A percentile compares a stretch with the other conserved stretches of the same genome.
Evolutionary conservation across 2,888 invertebrate genomes (phyloP).

Genomic region (Drosophila meridiana): DNA sequence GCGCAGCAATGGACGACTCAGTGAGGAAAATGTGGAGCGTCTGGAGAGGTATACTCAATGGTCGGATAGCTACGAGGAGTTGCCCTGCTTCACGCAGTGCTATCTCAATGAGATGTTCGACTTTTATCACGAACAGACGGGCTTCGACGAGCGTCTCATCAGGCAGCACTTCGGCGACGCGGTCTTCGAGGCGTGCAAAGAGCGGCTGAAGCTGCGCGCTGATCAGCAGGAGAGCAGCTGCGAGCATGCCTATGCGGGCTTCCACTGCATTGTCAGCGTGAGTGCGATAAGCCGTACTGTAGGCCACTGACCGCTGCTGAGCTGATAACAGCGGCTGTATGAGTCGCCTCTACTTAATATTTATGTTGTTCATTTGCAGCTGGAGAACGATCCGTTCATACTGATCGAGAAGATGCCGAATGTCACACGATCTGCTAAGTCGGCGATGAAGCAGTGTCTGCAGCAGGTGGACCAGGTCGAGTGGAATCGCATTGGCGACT

Average conservation of each 20-base stretch:
- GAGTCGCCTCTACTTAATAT: neutral
- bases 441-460: slow-evolving; percentile 79
- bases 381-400: slow-evolving; percentile 80
- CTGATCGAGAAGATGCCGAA: slow-evolving; percentile 75
- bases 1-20: slow-evolving; percentile 71
- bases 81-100: slow-evolving; percentile 81
- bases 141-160: slow-evolving; percentile 67
- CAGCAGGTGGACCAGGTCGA: slow-evolving; percentile 66
- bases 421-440: slow-evolving; percentile 62
- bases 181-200: slow-evolving; percentile 72
- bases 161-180: slow-evolving; percentile 68
- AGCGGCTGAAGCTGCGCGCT: slow-evolving; percentile 49
- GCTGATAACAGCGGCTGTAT: slow-evolving; percentile 25
- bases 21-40: slow-evolving; percentile 58
- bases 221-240: slow-evolving; percentile 57
- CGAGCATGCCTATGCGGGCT: slow-evolving; percentile 76
- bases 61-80: slow-evolving; percentile 76
- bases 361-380: slow-evolving; percentile 49
- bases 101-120: slow-evolving; percentile 76
- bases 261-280: slow-evolving; percentile 80
- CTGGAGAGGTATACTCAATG: slow-evolving; percentile 75
- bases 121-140: slow-evolving; percentile 67
- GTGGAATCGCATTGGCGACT: slow-evolving; percentile 69
- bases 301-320: slow-evolving; percentile 48
- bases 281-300: slow-evolving; percentile 48